Percentiles rank a stretch among this genome's conserved stretches.
Conservation (phyloP, 92 coral and sea anemone genomes). For the Zoanthus gigantus region DNA sequence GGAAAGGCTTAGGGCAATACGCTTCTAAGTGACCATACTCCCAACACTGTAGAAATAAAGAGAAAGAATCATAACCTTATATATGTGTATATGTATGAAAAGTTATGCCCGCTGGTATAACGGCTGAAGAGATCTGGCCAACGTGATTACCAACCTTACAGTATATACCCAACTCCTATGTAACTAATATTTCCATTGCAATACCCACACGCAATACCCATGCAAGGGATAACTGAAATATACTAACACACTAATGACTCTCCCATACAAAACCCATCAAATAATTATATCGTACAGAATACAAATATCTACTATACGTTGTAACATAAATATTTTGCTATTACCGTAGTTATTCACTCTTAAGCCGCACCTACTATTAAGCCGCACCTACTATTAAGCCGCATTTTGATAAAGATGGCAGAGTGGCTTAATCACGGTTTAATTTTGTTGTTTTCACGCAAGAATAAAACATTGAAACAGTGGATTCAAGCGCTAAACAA, state of each 20-base stretch:
- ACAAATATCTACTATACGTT: no score
- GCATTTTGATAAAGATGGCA: no score
- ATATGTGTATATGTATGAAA: background rate
- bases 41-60: background rate
- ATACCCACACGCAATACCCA: conserved; percentile 6
- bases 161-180: background rate
- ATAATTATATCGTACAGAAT: no score
- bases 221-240: background rate
- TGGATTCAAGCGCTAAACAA: no score
- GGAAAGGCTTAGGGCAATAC: conserved; percentile 1
- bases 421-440: no score
- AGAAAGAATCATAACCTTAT: background rate
- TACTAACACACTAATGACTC: background rate
- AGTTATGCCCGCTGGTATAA: background rate
- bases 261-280: conserved; percentile 4
- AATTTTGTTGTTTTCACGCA: no score
- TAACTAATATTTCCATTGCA: background rate
- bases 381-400: no score
- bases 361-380: no score
- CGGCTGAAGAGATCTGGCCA: conserved; percentile 16
- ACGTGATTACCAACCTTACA: background rate
- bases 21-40: background rate
- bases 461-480: no score
- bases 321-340: no score
- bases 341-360: no score